Evolutionary conservation across 1,140 invertebrate species (phyloP).

Genomic region (Popillia japonica): DNA sequence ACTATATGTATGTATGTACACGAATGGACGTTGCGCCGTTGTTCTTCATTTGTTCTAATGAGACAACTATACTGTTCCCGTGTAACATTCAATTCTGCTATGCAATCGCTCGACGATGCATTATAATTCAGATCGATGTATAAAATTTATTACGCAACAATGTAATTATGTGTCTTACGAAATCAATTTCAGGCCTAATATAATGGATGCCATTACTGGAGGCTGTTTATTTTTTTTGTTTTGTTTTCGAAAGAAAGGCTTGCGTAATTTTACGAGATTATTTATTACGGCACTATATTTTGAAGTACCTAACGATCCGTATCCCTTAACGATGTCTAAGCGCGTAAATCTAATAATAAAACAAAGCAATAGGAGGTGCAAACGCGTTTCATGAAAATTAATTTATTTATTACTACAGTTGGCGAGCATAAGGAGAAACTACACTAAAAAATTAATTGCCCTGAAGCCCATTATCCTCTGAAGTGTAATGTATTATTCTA

Average conservation of each 20-base stretch:
- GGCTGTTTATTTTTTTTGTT: not conserved
- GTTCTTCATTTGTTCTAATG: slow-evolving; percentile 22
- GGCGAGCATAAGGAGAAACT: no score
- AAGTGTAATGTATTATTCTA: no score
- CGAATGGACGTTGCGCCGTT: not conserved
- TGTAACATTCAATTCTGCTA: not conserved
- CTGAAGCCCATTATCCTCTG: no score
- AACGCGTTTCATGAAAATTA: not conserved
- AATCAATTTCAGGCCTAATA: not conserved
- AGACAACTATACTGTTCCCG: not conserved
- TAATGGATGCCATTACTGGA: not conserved
- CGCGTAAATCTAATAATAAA: not conserved
- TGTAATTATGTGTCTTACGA: not conserved
- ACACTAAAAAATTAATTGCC: no score
- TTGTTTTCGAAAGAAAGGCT: not conserved
- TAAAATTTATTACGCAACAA: slow-evolving; percentile 26
- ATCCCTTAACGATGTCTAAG: not conserved
- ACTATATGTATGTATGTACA: not conserved
- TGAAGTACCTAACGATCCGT: not conserved
- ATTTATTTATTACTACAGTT: not conserved
- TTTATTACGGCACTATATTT: not conserved
- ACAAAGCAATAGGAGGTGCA: not conserved
- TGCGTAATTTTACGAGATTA: not conserved
- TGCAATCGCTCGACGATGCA: not conserved
- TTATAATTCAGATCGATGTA: slow-evolving; percentile 10